Conservation (phyloP, 2,113 vertebrate genomes). For the Osmerus eperlanus region DNA sequence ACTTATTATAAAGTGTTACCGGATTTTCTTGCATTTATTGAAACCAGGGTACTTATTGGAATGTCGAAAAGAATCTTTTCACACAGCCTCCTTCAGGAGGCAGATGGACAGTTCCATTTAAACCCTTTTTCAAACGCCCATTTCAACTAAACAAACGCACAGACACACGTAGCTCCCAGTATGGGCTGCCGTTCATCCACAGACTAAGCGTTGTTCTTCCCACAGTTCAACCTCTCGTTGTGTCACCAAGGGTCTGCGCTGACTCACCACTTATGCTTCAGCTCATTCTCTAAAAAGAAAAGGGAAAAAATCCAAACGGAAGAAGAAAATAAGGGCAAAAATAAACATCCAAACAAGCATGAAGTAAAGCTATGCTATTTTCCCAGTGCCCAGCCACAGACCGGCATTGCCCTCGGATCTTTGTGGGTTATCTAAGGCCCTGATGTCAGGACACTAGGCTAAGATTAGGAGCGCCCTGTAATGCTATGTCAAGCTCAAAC, state of each 20-base stretch:
- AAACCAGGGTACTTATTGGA: too few relatives aligned
- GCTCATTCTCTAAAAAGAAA: constrained; percentile 35
- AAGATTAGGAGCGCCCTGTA: not conserved
- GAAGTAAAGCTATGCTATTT: not conserved
- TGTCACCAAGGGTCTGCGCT: constrained; percentile 55
- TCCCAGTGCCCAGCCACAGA: not conserved
- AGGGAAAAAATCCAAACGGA: not conserved
- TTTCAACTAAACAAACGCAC: too few relatives aligned
- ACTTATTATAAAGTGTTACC: too few relatives aligned
- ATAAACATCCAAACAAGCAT: not conserved
- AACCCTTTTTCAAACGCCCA: too few relatives aligned
- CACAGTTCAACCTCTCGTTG: constrained; percentile 60
- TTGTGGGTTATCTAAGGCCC: not conserved
- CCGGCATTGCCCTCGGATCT: not conserved
- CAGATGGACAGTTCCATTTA: too few relatives aligned
- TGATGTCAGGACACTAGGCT: not conserved
- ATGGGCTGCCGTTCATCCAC: not conserved
- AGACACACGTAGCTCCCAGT: too few relatives aligned
- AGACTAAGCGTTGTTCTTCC: constrained; percentile 37
- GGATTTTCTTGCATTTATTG: too few relatives aligned
- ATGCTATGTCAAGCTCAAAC: not conserved
- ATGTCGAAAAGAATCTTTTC: too few relatives aligned
- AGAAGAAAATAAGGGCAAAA: constrained; percentile 2
- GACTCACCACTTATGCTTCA: constrained; percentile 60
- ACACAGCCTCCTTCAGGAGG: too few relatives aligned